Evolutionary conservation across 2,888 invertebrate genomes (phyloP).

Genomic region (Silvanus unidentatus): DNA sequence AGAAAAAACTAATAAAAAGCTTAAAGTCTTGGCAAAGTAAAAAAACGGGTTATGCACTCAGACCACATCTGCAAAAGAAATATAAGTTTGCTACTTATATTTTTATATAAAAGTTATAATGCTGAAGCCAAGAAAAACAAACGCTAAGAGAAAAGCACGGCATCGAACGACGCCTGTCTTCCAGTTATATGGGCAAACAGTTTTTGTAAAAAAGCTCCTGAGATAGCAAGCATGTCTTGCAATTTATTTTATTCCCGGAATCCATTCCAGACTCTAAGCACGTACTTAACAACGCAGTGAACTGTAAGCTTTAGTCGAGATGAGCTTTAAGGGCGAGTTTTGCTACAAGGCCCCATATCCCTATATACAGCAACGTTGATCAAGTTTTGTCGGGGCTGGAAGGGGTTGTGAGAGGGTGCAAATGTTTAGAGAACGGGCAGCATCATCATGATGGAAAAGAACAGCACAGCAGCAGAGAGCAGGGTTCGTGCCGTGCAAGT

Average conservation of each 20-base stretch:
- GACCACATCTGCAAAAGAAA: too few species aligned
- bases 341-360: slow-evolving; percentile 21
- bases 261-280: slow-evolving; percentile 44
- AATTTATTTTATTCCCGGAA: slow-evolving; percentile 47
- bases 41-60: too few species aligned
- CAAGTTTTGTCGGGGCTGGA: slow-evolving; percentile 29
- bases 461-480: too few species aligned
- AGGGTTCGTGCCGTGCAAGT: slow-evolving; percentile 27
- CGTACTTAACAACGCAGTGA: slow-evolving; percentile 30
- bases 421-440: too few species aligned
- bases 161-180: background rate
- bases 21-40: too few species aligned
- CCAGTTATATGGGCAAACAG: slow-evolving; percentile 12
- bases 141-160: background rate
- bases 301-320: slow-evolving; percentile 12
- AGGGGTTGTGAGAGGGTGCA: slow-evolving; percentile 17
- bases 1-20: too few species aligned
- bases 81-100: too few species aligned
- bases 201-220: slow-evolving; percentile 30
- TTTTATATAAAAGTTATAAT: too few species aligned
- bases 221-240: slow-evolving; percentile 41
- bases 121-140: background rate
- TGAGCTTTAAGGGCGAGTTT: slow-evolving; percentile 17
- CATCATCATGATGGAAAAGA: too few species aligned
- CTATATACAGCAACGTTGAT: slow-evolving; percentile 37